Percentiles rank a stretch among this genome's conserved stretches.
Evolutionary conservation across 2,113 vertebrate genomes (phyloP).

Genomic region (Anseranas semipalmata): DNA sequence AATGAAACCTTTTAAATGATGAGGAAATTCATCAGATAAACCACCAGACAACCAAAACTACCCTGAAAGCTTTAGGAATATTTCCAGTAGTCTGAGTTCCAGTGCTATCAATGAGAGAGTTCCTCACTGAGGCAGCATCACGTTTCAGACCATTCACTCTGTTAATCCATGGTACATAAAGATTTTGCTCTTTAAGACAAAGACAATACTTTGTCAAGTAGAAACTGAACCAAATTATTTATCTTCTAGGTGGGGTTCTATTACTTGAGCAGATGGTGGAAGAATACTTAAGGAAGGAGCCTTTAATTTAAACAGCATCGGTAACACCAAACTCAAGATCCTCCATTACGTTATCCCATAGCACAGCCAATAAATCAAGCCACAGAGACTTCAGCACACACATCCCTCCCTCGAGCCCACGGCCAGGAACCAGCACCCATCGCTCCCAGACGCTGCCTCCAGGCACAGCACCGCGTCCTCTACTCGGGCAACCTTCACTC

Average conservation of each 20-base stretch:
- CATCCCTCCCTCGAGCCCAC: background rate
- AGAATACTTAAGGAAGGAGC: background rate
- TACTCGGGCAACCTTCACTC: background rate
- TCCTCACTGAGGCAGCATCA: background rate
- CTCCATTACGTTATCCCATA: background rate
- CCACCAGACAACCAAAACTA: background rate
- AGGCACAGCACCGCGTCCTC: background rate
- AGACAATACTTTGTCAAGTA: background rate
- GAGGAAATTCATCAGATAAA: background rate
- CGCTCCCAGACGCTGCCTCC: background rate
- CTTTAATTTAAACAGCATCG: conserved; percentile 8
- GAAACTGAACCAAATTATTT: background rate
- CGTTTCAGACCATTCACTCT: background rate
- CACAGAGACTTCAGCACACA: background rate
- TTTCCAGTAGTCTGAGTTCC: background rate
- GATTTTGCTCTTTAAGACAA: background rate
- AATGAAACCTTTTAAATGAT: background rate
- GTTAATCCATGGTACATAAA: background rate
- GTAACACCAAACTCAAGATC: background rate
- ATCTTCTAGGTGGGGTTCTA: background rate
- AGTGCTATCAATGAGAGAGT: background rate
- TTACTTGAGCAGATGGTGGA: background rate
- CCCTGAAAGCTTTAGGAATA: background rate
- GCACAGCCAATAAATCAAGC: background rate
- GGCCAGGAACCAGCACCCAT: background rate